Evolutionary conservation across 2,888 invertebrate species (phyloP), one percentile per base, ranked within the genome.

Genomic region (Pelosia muscerda): DNA sequence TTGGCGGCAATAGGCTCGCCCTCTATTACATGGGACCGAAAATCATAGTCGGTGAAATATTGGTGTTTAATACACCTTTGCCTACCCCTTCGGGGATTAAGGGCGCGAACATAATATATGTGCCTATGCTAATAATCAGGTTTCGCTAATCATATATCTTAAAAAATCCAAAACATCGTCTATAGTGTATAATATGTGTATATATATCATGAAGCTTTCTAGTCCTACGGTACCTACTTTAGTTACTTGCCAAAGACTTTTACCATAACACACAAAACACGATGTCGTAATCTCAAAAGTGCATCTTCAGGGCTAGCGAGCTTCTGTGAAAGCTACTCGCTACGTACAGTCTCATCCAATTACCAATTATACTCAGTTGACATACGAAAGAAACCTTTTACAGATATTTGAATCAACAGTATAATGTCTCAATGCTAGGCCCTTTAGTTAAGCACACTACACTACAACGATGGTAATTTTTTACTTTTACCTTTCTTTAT

Each of bases 401-500:
- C 11, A 64, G 60, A 65, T 34, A 65, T 57, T 57, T 8, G 15
- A 54, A 66, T 60, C 55, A 66, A 55, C 66, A 57, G 23, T 61
- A 42, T 56, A 56, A 66, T 60, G n/a, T 56, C 42, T 66, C 28
- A 56, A 63, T 65, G 38, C 49, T 56, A 71, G 34, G 66, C 71
- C 70, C 68, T 79, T 70, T 56, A 26, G 58, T 54, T 72, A 63
- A 71, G 68, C 26, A 64, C 60, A 49, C 25, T 58, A 64, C 62
- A 49, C 25, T 58, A 72, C 66, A 60, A 70, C 31, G 68, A 80
- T 76, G 70, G 72, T 65, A 22, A 58, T 68, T 80, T 22, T 71
- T 78, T 73, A 81, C 81, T 81, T 82, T 81, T 81, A 81, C 82
- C 76, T 73, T 71, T 77, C 58, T 23, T 5, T 59, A 4, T 22